Base-by-base conservation (phyloP, 2,888 invertebrate species). In the Leptothorax acervorum region DNA sequence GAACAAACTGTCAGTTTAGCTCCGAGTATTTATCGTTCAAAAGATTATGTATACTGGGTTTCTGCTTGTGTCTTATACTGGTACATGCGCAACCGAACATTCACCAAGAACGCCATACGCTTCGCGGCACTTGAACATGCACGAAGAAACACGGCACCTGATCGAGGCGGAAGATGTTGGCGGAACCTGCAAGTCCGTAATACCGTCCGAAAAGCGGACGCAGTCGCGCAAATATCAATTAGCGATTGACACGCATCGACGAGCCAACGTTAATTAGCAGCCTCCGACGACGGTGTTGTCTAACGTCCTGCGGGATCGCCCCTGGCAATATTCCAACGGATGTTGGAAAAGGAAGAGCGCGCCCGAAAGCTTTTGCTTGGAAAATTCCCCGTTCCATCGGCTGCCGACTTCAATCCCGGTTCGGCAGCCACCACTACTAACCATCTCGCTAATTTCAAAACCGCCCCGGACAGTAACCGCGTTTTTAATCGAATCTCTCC, bases 401-500 rank as follows among this genome's bases (percentile, higher is more conserved):
- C 71, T 76, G 39, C 60, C 35, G 45, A 68, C 60, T 71, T 53
- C 39, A 39, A 48, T 86, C 78, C 85, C 79, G 83, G 83, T 88
- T 87, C 86, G 86, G 82, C 82, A 85, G 85, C 82, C 76, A 65
- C 86, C 83, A 76, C 83, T 57, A 39, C 71, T 28, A 28, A 83
- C 82, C 71, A 82, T 31, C 75, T 76, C 86, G 89, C 88, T 91
- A 90, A 92, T 92, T 91, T 87, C 85, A 85, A 86, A 85, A 65
- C 83, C 89, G 78, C 89, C 31, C 89, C 88, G 78, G 83, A 86
- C 79, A 86, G 73, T 85, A 85, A 87, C 85, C 88, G 86, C 86
- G 83, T 87, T 91, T 92, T 91, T 90, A 90, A 91, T 92, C 89
- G 89, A 90, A 90, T 91, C 65, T 91, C 84, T 89, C 57, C 83